Conservation (phyloP, 2,113 vertebrate species). For the Megaceryle maxima region DNA sequence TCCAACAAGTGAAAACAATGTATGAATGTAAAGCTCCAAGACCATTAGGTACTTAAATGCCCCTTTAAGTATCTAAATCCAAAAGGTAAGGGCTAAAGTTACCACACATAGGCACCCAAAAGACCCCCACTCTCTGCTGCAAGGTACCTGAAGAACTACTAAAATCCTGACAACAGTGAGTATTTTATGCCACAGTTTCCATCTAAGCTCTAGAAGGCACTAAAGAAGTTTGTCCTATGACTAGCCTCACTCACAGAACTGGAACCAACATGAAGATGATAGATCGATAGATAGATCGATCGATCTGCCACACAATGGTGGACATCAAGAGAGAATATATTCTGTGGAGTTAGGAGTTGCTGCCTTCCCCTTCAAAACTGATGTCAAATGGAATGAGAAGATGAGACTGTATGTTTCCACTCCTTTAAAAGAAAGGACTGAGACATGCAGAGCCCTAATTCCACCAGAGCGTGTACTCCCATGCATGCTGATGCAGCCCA, state of each 20-base stretch:
- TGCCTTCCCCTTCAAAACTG: background rate
- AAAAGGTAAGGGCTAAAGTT: background rate
- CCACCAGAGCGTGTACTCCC: too few species aligned
- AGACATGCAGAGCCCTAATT: background rate
- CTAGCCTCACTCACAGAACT: background rate
- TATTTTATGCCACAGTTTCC: background rate
- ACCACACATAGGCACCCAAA: background rate
- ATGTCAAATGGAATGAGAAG: fast-evolving
- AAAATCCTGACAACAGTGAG: background rate
- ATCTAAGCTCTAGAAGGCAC: background rate
- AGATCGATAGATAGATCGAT: too few species aligned
- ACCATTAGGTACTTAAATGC: background rate
- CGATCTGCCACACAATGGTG: background rate
- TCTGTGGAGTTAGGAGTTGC: background rate
- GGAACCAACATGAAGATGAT: background rate
- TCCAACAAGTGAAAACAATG: background rate
- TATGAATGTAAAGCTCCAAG: background rate
- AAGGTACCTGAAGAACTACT: background rate
- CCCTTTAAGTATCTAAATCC: background rate
- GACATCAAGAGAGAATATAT: fast-evolving
- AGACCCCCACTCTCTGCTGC: background rate
- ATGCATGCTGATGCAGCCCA: background rate
- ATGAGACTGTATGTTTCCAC: fast-evolving
- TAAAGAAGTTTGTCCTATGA: background rate
- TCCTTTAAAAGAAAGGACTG: background rate